Evolutionary conservation across 2,888 invertebrate species (phyloP), one percentile per base, ranked within the genome.

Genomic region (Hypolimnas misippus): DNA sequence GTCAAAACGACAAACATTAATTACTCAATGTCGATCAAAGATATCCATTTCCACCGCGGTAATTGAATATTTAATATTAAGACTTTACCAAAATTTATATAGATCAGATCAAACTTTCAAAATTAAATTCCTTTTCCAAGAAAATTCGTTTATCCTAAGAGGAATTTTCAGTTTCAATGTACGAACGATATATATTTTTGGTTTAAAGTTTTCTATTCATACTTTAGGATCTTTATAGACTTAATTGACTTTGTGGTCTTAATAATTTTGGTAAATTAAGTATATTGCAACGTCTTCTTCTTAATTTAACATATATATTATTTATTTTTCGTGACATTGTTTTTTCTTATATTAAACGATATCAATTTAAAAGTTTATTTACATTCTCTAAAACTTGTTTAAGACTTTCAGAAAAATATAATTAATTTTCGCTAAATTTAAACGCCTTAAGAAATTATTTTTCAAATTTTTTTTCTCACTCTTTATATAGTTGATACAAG

Each of bases 11-110:
- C 19, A 44, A 44, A 19, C 17, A 44, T 19, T 44, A 21, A 44
- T 1, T 10, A 19, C 12, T 19, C 44, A 19, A 19, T 10, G 10
- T 12, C 5, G 4, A 19, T 10, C 8, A 17, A 42, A 42, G 17
- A 42, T 42, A 42, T 17, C 7, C 5, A 14, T 38, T 14, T 17
- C 17, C 5, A 16, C 40, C 1, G 16, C 12, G 10, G 10, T 33
- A 42, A 42, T 42, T 16, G 42, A 17, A 2, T 42, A 42, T 42
- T 42, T 17, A 3, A 42, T 42, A 42, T 33, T 19, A 42, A 42
- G 17, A 42, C 19, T 19, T 42, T 6, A 42, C 42, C 42, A 19
- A 42, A 42, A 42, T 17, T 3, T 42, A 44, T 44, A 10, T 2
- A 10, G 10, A n/a, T n/a, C n/a, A n/a, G 17, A 19, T 10, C 19